Base-by-base conservation (phyloP, 1,140 invertebrate species). In the Teleogryllus occipitalis region DNA sequence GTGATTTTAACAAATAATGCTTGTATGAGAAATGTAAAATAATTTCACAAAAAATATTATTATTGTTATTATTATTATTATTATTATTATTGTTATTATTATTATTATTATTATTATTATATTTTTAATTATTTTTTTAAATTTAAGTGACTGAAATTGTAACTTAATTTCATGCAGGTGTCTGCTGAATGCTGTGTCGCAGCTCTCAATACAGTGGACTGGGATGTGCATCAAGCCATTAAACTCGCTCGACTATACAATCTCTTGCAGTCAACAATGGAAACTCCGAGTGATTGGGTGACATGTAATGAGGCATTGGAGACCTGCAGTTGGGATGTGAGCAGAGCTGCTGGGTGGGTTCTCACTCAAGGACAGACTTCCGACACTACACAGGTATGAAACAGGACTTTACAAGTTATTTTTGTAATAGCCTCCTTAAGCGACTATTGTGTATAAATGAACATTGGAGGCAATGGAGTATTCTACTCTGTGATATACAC, bases 211-310 rank as follows among this genome's bases (percentile, higher is more conserved):
- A 90, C 93, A 49, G 93, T 94, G 22, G 90, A 94, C 79, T 97
- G 96, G 95, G 93, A 97, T 83, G 93, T 97, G 0, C 91, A 96
- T 82, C 92, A 92, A 47, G 96, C 95, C 0, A 96, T 97, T 75
- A 98, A 98, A 84, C 86, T 96, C 48, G 90, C 94, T 0, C 92
- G 92, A 83, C 84, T 95, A 15, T 92, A 94, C 84, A 90, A 90
- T n/a, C 83, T 91, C 46, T 85, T 93, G 4, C 88, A 85, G 7
- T 86, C 87, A 1, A 81, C 83, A 7, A 80, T 82, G 0, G 79
- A 85, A 8, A 84, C 86, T 0, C 84, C 85, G 7, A 82, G 88
- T 14, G 76, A 76, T 27, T 74, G 78, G 39, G n/a, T 27, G 72
- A 10, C 72, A 48, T 81, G 80, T 21, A 79, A 77, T 76, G 74